Base-by-base conservation (phyloP, 2,888 invertebrate genomes). In the Rosalia funebris region DNA sequence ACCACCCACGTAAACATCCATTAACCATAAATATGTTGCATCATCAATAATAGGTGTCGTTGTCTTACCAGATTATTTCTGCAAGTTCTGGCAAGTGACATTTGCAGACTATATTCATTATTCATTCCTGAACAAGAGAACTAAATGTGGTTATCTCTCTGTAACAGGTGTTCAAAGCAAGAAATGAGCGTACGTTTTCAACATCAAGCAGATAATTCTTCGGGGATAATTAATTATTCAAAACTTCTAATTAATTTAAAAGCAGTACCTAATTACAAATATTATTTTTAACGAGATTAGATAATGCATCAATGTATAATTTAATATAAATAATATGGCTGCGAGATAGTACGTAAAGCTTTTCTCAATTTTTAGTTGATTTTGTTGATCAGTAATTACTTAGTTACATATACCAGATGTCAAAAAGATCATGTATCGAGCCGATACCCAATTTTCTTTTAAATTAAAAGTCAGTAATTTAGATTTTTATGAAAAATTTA, bases 11-110 rank as follows among this genome's bases (percentile, higher is more conserved):
- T 19, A 20, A 32, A 17, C 36, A 46, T 17, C 59, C 59, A 59
- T 59, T 59, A 59, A 46, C 54, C 46, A 54, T 54, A 54, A 39
- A 54, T 17, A 41, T 31, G 47, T 58, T 32, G 32, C 59, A 37
- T 54, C 59, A 59, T 59, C 59, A 59, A 59, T 59, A 59, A 54
- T 46, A 54, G 59, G 41, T 59, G 59, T 46, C 53, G 41, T 32
- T 54, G 46, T 32, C 46, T 39, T 42, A 46, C 19, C 39, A 59
- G 59, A 59, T 54, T 32, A 53, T 54, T 54, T 41, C 46, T 53
- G 45, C 39, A 46, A 48, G 34, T 46, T 34, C 32, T 37, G 48
- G 31, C 52, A 12, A 45, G 36, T 59, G 59, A 59, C 54, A 54
- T 54, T 50, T 47, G 32, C 41, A 42, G 59, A 46, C 41, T 41